A percentile compares a stretch with the other conserved stretches of the same genome.
Conservation (phyloP, 1,140 invertebrate genomes). For the Drosophila ambigua region DNA sequence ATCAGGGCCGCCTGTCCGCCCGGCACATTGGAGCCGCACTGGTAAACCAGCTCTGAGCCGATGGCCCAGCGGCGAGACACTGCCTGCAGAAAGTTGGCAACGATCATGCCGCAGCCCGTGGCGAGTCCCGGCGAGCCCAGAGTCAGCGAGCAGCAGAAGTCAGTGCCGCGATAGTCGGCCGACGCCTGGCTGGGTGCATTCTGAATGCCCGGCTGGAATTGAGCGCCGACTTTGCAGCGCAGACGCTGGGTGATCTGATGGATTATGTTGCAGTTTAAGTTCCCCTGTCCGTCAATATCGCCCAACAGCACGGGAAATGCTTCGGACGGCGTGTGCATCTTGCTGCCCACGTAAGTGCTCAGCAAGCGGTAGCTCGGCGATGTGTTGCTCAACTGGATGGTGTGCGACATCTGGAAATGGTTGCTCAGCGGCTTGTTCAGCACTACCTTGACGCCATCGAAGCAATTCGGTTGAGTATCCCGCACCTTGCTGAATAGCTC, state of each 20-base stretch:
- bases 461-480: constrained; percentile 97
- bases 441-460: constrained; percentile 98
- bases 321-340: constrained; percentile 91
- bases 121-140: constrained; percentile 95
- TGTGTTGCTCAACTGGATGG: constrained; percentile 93
- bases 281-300: constrained; percentile 97
- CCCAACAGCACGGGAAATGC: constrained; percentile 97
- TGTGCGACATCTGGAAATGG: constrained; percentile 99
- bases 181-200: constrained; percentile 92
- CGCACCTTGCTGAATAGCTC: constrained; percentile 98
- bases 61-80: constrained; percentile 90
- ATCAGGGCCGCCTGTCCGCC: constrained; percentile 92
- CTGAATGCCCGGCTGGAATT: constrained; percentile 95
- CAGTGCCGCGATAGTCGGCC: constrained; percentile 93
- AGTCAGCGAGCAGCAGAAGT: constrained; percentile 95
- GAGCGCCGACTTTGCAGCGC: constrained; percentile 93
- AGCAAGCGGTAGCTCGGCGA: constrained; percentile 97
- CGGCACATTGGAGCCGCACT: constrained; percentile 92
- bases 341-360: constrained; percentile 97
- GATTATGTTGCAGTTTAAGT: constrained; percentile 98
- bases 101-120: constrained; percentile 92
- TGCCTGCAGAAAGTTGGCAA: constrained; percentile 96
- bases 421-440: constrained; percentile 98
- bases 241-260: constrained; percentile 93
- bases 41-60: constrained; percentile 96